phyloP scores from a whole-genome alignment of 2,113 vertebrate species.

The Acrocephalus kingi region DNA sequence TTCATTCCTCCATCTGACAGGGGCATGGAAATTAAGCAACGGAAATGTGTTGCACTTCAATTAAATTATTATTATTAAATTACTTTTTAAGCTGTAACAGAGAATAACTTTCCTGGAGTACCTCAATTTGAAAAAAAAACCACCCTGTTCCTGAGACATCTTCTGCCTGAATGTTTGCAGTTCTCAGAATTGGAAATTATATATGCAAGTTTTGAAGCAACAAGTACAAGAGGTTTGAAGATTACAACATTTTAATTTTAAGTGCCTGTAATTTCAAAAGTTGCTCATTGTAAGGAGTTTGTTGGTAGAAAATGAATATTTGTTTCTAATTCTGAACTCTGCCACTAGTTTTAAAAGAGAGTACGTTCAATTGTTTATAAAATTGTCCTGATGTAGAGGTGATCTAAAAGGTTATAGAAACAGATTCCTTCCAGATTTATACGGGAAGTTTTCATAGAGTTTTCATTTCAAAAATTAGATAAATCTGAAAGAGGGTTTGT shows the following conservation, averaged over 20 bases:
- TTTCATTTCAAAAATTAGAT: not conserved
- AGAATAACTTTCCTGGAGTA: not conserved
- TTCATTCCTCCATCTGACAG: not conserved
- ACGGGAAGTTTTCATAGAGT: not conserved
- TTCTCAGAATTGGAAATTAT: not conserved
- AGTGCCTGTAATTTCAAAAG: not conserved
- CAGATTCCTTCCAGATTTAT: not conserved
- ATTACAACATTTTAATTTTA: not conserved
- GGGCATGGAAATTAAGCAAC: not conserved
- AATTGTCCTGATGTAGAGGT: not conserved
- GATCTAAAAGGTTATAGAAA: not conserved
- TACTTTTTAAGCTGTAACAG: not conserved
- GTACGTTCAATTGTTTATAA: not conserved
- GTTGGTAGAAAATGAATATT: not conserved
- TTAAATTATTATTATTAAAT: not conserved
- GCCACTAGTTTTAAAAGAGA: not conserved
- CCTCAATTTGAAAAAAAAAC: not conserved
- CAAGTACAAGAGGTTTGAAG: accelerated
- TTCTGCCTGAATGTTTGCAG: not conserved
- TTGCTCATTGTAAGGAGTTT: not conserved
- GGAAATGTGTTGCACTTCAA: not conserved
- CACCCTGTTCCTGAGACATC: not conserved
- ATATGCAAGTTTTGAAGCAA: not conserved
- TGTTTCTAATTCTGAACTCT: not conserved
- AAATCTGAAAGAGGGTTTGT: not conserved